phyloP scores from a whole-genome alignment of 2,797 vertebrate genomes.

The Cuniculus paca region DNA sequence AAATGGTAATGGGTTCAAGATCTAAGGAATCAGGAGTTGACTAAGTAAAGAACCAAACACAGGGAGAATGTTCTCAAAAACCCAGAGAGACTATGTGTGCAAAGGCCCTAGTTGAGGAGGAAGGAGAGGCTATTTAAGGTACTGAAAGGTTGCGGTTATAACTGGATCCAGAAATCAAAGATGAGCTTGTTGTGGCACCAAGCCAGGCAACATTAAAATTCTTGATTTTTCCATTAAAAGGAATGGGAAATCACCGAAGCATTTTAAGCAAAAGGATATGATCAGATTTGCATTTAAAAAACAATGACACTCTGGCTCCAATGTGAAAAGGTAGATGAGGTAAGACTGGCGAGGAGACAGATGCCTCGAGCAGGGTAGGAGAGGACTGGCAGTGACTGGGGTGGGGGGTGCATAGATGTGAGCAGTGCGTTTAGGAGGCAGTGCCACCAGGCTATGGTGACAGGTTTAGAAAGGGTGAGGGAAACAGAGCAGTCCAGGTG shows the following conservation, averaged over 20 bases:
- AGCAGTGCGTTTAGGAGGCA: rapidly evolving
- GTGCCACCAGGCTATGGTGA: background rate
- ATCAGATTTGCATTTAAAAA: constrained; percentile 15
- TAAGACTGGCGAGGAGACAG: background rate
- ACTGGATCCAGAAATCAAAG: constrained; percentile 44
- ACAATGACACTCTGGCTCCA: background rate
- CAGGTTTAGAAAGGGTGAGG: background rate
- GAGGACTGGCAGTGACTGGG: background rate
- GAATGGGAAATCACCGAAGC: constrained; percentile 10
- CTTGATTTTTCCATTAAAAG: constrained; percentile 15
- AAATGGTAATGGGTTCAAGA: background rate
- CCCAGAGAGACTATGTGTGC: background rate
- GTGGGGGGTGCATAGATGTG: background rate
- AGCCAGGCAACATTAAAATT: background rate
- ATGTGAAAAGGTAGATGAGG: background rate
- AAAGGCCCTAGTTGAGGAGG: background rate
- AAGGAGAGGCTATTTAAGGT: background rate
- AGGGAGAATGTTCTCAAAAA: background rate
- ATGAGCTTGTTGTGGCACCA: background rate
- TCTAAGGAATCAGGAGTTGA: background rate
- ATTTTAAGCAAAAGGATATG: background rate
- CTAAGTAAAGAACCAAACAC: background rate
- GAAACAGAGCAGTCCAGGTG: background rate
- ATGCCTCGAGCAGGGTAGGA: background rate
- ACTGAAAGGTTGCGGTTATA: background rate